Evolutionary conservation across 2,888 invertebrate genomes (phyloP).

Genomic region (Agrochola circellaris): DNA sequence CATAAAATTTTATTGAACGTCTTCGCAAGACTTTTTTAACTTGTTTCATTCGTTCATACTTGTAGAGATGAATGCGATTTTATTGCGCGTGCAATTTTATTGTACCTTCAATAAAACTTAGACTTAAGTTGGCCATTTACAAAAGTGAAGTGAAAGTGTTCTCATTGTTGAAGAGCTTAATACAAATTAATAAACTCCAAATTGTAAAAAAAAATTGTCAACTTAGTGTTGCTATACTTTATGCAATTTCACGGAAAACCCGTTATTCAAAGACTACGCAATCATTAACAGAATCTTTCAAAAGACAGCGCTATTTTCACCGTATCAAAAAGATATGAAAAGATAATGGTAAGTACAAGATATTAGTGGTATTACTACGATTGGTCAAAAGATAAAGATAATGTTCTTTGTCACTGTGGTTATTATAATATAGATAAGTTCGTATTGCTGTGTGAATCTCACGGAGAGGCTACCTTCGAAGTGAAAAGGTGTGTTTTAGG

Average conservation of each 20-base stretch:
- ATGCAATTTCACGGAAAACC: background rate
- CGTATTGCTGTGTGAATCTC: constrained; percentile 5
- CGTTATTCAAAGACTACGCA: background rate
- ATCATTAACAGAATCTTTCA: background rate
- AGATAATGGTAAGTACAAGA: constrained; percentile 5
- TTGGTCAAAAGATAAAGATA: constrained; percentile 9
- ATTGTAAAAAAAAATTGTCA: too few species aligned
- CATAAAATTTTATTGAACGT: too few species aligned
- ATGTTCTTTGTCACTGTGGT: constrained; percentile 1
- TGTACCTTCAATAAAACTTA: too few species aligned
- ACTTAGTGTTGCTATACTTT: too few species aligned
- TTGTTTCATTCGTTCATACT: too few species aligned
- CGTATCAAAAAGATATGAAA: constrained; percentile 12
- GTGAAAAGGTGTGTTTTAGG: background rate
- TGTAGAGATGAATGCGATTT: too few species aligned
- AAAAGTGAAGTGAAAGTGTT: too few species aligned
- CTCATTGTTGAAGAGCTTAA: too few species aligned
- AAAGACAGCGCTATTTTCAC: background rate
- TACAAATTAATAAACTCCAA: too few species aligned
- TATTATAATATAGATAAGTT: constrained; percentile 21
- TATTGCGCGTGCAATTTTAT: too few species aligned
- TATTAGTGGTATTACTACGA: constrained; percentile 32
- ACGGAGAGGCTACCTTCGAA: background rate
- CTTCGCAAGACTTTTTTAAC: too few species aligned
- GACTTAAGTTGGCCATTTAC: too few species aligned